phyloP scores from a whole-genome alignment of 2,113 vertebrate species.

The Xerus inauris region DNA sequence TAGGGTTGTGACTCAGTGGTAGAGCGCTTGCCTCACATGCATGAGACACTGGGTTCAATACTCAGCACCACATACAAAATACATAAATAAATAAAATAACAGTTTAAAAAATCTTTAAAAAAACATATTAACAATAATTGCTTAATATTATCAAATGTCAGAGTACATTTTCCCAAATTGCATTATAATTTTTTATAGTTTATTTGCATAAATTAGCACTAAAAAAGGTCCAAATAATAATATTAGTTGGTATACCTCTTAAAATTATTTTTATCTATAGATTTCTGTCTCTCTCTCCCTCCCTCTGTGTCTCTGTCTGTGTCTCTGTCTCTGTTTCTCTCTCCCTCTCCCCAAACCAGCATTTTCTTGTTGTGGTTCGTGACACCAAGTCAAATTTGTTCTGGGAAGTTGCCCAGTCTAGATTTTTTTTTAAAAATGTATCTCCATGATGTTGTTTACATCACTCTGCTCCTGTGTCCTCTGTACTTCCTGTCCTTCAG shows the following conservation, averaged over 20 bases:
- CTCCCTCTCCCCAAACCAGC: background rate
- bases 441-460: background rate
- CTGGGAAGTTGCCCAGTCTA: background rate
- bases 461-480: background rate
- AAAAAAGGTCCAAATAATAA: background rate
- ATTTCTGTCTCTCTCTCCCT: background rate
- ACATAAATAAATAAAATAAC: too few relatives aligned
- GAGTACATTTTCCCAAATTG: background rate
- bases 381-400: background rate
- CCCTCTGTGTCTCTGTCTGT: too few relatives aligned
- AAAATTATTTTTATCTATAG: background rate
- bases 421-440: background rate
- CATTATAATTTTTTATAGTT: background rate
- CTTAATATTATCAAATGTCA: background rate
- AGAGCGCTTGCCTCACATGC: too few relatives aligned
- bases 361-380: background rate
- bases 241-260: background rate
- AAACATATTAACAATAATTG: background rate
- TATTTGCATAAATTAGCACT: background rate
- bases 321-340: too few relatives aligned
- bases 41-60: too few relatives aligned
- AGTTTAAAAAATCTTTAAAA: too few relatives aligned
- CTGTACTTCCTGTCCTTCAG: background rate
- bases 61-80: too few relatives aligned
- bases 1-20: too few relatives aligned